phyloP scores from a whole-genome alignment of 2,113 vertebrate genomes.

The Limnothrissa miodon region DNA sequence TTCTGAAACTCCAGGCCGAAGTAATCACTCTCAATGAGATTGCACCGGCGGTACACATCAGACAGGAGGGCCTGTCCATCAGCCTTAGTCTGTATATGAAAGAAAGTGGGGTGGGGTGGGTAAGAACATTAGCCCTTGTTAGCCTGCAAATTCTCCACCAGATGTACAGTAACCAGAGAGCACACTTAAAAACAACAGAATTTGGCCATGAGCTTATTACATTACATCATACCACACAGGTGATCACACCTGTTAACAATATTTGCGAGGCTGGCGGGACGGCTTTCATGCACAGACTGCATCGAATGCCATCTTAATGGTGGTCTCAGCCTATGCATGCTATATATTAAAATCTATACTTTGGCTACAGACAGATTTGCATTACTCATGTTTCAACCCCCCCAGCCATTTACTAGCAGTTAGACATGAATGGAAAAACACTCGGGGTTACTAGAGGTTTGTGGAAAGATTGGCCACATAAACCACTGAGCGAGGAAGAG shows the following conservation, averaged over 20 bases:
- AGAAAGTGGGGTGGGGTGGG: neutral
- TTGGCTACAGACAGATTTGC: neutral
- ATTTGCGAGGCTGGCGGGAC: neutral
- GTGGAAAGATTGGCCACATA: slow-evolving; percentile 10
- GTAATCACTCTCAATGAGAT: slow-evolving; percentile 93
- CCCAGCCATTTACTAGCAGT: neutral
- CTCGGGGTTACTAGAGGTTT: slow-evolving; percentile 14
- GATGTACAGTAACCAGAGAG: neutral
- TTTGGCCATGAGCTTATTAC: neutral
- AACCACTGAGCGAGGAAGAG: neutral
- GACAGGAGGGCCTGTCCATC: slow-evolving; percentile 77
- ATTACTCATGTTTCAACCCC: slow-evolving; percentile 3
- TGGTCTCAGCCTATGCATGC: neutral
- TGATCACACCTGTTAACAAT: neutral
- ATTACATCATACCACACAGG: neutral
- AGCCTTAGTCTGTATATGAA: slow-evolving; percentile 72
- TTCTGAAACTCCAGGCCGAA: slow-evolving; percentile 95
- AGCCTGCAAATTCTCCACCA: neutral
- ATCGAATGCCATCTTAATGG: neutral
- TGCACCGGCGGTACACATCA: slow-evolving; percentile 83
- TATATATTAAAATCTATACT: neutral
- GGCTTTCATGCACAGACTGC: neutral
- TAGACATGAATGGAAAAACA: slow-evolving; percentile 8
- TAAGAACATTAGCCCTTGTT: neutral
- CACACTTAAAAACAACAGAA: neutral